Base-by-base conservation (phyloP, 2,888 invertebrate genomes). In the Apodemia duryi region DNA sequence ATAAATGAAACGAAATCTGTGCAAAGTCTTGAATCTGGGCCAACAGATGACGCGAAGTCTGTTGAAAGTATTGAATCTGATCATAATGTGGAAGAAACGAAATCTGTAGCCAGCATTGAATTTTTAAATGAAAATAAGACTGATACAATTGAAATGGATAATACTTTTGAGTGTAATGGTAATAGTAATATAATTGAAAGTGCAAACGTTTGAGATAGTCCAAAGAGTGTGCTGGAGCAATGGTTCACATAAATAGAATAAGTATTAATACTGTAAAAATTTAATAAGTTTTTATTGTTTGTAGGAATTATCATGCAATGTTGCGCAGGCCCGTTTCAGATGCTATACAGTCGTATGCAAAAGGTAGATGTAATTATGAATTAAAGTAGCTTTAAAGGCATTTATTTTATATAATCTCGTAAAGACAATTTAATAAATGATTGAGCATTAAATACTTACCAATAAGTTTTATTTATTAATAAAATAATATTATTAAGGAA, bases 331-430 rank as follows among this genome's bases (percentile, higher is more conserved):
- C 29, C 29, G 28, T 10, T 52, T 52, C 54, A 54, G 10, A 54
- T 29, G 54, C 29, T 57, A 32, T 32, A 57, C 54, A 29, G 54
- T 57, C 11, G 54, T 32, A 57, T 57, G 13, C 54, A 29, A 57
- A 21, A 57, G 10, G 32, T 57, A 57, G 54, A 57, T 54, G 10
- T 43, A 21, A 54, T 54, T 28, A 54, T 54, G 28, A 7, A 54
- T 54, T 54, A 5, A 54, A 54, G 54, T 54, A 54, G 28, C 29
- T 54, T 54, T 54, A 54, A 54, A 54, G 54, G 54, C 54, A 54
- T 54, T 54, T 54, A 54, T 54, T 54, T 54, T 54, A 54, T 54
- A 54, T 54, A 29, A 54, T 54, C 54, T 28, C 54, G 29, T 54
- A 28, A 28, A 54, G 32, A 10, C 28, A 29, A 6, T 54, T 54